Base-by-base conservation (phyloP, 2,113 vertebrate species). In the Ariopsis seemanni region DNA sequence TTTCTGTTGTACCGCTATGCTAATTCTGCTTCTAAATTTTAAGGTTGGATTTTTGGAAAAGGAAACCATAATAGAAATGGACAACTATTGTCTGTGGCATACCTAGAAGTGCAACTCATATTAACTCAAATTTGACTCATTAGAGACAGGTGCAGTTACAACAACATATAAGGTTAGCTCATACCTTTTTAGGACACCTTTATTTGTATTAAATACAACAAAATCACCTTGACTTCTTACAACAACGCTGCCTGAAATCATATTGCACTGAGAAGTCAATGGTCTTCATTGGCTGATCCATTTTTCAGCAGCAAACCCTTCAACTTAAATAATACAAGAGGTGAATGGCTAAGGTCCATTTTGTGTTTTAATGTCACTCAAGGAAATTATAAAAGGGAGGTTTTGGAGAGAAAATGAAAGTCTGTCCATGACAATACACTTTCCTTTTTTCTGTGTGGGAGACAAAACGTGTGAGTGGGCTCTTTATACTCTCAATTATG, bases 301-400 rank as follows among this genome's bases (percentile, higher is more conserved):
- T 30, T 72, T n/a, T 79, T 22, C 50, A 78, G 65, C 52, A 75
- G 57, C 27, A 53, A 69, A 22, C 34, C 34, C n/a, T 89, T 90
- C 86, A 84, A 84, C 85, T 78, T 71, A 86, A 89, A 86, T 91
- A 89, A 89, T 92, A 86, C 88, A 86, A 63, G 77, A 85, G 77
- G 82, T 83, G 87, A 86, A 83, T 52, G 79, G 86, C 79, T 88
- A 78, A 82, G 84, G 89, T 69, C 25, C 60, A 25, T 90, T 91
- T 85, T 89, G 80, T 90, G 81, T 87, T 87, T 42, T 87, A 89
- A 85, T 91, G 91, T 90, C 90, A 91, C 72, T 92, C 86, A 89
- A 30, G 85, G 83, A 2, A 90, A 83, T 88, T 86, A 42, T 89
- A 90, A 89, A 90, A 87, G 86, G 78, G 80, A 74, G 79, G 77